Evolutionary conservation across 2,797 vertebrate species (phyloP), one percentile per base, ranked within the genome.

Genomic region (Tangara arthus): DNA sequence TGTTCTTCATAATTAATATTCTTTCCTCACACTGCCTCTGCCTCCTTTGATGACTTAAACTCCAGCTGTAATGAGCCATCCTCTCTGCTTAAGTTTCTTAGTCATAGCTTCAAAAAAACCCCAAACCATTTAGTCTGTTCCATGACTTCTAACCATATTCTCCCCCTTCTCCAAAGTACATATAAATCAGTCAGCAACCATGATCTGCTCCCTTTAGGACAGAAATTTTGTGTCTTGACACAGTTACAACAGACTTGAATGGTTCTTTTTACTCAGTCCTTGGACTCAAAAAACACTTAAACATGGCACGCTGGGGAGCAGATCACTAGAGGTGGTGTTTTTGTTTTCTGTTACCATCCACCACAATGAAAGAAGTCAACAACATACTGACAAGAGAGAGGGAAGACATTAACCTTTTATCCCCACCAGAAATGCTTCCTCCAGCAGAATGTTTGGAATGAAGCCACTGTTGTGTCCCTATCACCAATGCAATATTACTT

Each of bases 1-100:
- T 89, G 75, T 78, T 90, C 65, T 46, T 50, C 65, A 85, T 59
- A 91, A 91, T 93, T 93, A 92, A 92, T 94, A 93, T 94, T 92
- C 93, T 81, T 81, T 59, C 92, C 65, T 92, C 87, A 82, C 64
- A 80, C 76, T 78, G 84, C 75, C 55, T 94, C 61, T 87, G 81
- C 12, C 65, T 92, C 53, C 55, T 94, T 78, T 80, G 76, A 82
- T 91, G 82, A 92, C 39, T 80, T 75, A 75, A 90, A 77, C 61
- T 80, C 37, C 65, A 89, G 70, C 89, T 81, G 71, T 80, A 93
- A 87, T 2, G 39, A 95, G 39, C 57, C 4, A 4, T 81, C 26
- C n/a, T 77, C 55, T 87, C 9, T 12, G 46, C 57, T 82, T 56
- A 66, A 68, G 64, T 60, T 92, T 90, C 76, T 92, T 64, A 89